Evolutionary conservation across 2,113 vertebrate genomes (phyloP).

Genomic region (Catagonus wagneri): DNA sequence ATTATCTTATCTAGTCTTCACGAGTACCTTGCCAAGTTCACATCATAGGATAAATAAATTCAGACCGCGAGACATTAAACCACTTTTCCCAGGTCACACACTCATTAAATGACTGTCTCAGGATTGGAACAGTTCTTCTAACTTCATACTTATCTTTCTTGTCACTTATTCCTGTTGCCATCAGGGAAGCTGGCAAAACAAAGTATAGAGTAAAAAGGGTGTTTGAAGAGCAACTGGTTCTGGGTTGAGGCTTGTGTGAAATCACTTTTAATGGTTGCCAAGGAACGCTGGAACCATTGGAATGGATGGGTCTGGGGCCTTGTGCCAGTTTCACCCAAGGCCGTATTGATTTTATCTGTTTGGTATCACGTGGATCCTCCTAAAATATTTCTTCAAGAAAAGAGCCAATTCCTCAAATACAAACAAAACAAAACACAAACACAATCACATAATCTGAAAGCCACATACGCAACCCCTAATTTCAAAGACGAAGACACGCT

Average conservation of each 20-base stretch:
- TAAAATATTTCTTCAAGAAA: slow-evolving; percentile 23
- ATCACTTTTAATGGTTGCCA: not conserved
- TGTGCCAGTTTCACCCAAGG: not conserved
- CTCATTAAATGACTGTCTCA: not conserved
- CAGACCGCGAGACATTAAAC: not conserved
- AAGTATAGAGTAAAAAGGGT: not conserved
- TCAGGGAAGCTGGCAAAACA: not conserved
- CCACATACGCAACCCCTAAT: not conserved
- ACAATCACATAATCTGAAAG: not conserved
- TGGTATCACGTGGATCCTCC: not conserved
- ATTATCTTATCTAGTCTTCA: not conserved
- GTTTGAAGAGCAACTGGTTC: not conserved
- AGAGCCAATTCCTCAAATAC: not conserved
- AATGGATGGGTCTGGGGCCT: not conserved
- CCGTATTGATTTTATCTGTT: not conserved
- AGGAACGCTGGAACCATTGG: not conserved
- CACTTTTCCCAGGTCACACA: not conserved
- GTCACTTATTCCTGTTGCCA: not conserved
- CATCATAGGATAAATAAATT: not conserved
- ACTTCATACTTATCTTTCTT: not conserved
- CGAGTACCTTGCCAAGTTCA: not conserved
- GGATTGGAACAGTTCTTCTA: not conserved
- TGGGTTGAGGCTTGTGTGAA: not conserved
- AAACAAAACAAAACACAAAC: not conserved
- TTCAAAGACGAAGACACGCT: not conserved